Base-by-base conservation (phyloP, 92 coral and sea anemone genomes). In the Umimayanthus kanabou region DNA sequence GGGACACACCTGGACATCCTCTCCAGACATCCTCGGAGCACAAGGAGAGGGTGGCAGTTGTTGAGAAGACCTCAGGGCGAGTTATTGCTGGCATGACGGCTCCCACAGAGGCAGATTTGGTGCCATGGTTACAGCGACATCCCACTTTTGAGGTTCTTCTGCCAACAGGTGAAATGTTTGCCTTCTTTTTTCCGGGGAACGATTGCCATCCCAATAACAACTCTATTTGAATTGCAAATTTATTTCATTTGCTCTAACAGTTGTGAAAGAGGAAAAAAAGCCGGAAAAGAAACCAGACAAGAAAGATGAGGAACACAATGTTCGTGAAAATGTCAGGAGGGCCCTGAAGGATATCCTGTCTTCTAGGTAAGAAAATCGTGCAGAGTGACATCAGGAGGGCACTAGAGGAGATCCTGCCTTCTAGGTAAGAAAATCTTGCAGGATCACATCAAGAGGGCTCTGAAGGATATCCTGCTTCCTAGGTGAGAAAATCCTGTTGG, bases 41-140 rank as follows among this genome's bases (percentile, higher is more conserved):
- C 43, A 95, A 87, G 50, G 98, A 95, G 70, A 90, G 99, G 26
- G 90, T 97, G 15, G 98, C 99, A 25, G 96, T 97, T 75, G 90
- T 95, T 33, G 99, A 97, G 90, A 95, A 94, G 76, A 87, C 92
- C 30, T 93, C 99, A 39, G 99, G 99, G 8, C 88, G 99, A 76
- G 93, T 97, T 22, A 92, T 97, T 40, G 99, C 99, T 1, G 99
- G 99, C 22, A 96, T 97, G 92, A 97, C 99, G 2, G 99, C 99
- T 8, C 99, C 99, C 64, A 87, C 95, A 14, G 94, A 95, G 85
- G 90, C 92, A 65, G 93, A 97, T 43, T 75, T 97, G 82, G 82
- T 94, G 22, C 85, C 90, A 2, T 97, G 99, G 99, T 92, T 97
- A 29, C 91, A 92, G 49, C 91, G 93, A 70, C 98, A 97, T 82